These are phyloP conservation scores for Melipona bicolor DNA, from an alignment of 2,888 invertebrate species.

Conservation along the genomic window DNA sequence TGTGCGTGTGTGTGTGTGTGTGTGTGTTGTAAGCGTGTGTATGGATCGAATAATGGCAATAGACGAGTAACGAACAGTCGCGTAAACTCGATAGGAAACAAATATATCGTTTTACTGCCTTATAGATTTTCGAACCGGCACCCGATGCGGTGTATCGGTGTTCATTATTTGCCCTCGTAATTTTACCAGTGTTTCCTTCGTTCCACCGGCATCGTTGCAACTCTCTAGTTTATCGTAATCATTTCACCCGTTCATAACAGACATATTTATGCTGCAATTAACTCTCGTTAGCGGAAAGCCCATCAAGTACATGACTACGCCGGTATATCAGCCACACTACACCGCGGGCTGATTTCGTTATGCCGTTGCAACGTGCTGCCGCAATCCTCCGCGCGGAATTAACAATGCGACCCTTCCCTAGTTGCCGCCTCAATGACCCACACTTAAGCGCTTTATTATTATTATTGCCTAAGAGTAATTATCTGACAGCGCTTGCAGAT, in stretches of 20 bases:
- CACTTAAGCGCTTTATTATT: slow-evolving; percentile 26
- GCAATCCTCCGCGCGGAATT: slow-evolving; percentile 50
- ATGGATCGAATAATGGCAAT: not conserved
- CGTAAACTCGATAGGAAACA: slow-evolving; percentile 31
- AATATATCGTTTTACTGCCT: slow-evolving; percentile 37
- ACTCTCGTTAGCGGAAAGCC: slow-evolving; percentile 65
- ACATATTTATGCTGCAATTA: slow-evolving; percentile 73
- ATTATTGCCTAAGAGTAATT: slow-evolving; percentile 15
- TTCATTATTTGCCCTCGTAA: slow-evolving; percentile 44
- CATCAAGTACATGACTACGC: slow-evolving; percentile 65
- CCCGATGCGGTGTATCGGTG: slow-evolving; percentile 35
- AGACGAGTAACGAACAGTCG: slow-evolving; percentile 36
- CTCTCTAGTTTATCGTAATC: slow-evolving; percentile 69
- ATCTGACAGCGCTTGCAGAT: slow-evolving; percentile 2
- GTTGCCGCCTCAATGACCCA: slow-evolving; percentile 36
- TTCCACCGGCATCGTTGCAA: slow-evolving; percentile 30
- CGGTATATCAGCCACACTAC: slow-evolving; percentile 63
- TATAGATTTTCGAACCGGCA: slow-evolving; percentile 33
- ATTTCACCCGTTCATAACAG: slow-evolving; percentile 63
- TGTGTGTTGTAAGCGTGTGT: too few species aligned
- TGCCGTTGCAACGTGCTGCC: slow-evolving; percentile 35
- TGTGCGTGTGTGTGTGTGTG: too few species aligned
- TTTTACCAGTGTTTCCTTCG: slow-evolving; percentile 54
- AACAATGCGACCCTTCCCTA: slow-evolving; percentile 40
- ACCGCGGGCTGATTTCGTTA: slow-evolving; percentile 66